A percentile compares a stretch with the other conserved stretches of the same genome.
These are phyloP conservation scores for Syngnathus floridae DNA, from an alignment of 2,113 vertebrate species.

Conservation along the genomic window DNA sequence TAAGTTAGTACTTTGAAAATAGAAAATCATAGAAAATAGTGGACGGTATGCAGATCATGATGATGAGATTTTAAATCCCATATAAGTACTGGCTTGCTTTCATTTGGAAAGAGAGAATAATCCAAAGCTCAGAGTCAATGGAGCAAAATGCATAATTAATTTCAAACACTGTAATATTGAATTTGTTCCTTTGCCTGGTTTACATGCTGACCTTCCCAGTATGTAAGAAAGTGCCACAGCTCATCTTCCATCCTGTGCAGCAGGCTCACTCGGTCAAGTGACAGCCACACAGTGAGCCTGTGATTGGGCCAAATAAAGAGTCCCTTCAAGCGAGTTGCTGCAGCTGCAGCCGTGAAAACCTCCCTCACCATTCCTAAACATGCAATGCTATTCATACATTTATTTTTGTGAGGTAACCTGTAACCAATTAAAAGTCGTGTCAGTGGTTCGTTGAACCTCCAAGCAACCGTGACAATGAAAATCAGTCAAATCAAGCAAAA, in stretches of 20 bases:
- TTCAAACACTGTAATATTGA: neutral
- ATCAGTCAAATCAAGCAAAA: neutral
- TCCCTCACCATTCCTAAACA: constrained; percentile 13
- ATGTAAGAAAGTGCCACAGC: constrained; percentile 27
- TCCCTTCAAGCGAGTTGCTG: constrained; percentile 49
- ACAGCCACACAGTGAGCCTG: constrained; percentile 59
- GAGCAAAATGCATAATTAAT: neutral
- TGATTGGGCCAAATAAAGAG: constrained; percentile 61
- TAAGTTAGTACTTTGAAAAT: no score
- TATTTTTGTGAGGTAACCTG: neutral
- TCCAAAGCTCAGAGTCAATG: no score
- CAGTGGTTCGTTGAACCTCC: neutral
- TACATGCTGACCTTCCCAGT: constrained; percentile 13
- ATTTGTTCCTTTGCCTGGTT: constrained; percentile 3
- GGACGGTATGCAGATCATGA: neutral
- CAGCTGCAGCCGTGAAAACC: constrained; percentile 55
- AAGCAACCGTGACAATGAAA: no score
- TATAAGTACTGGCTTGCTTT: no score
- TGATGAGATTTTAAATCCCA: neutral
- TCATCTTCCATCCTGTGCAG: constrained; percentile 42
- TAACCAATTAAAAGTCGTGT: no score
- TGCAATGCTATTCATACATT: neutral
- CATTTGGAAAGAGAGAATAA: no score
- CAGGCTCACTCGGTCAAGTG: constrained; percentile 46
- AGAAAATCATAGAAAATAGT: no score